Evolutionary conservation across 1,140 invertebrate species (phyloP).

Genomic region (Bilobella aurantiaca): DNA sequence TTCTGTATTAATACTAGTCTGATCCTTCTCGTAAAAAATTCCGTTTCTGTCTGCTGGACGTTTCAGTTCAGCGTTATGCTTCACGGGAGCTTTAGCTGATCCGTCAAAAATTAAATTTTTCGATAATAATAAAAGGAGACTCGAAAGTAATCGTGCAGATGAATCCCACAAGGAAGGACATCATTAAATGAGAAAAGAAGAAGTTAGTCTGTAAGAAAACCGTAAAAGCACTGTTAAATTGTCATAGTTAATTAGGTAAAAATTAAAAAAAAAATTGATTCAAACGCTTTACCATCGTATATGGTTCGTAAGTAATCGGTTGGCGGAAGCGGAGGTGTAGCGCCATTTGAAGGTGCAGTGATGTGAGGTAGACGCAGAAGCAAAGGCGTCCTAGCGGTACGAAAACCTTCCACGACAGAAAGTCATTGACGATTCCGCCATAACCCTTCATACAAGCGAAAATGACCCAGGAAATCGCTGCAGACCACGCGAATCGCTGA

Average conservation of each 20-base stretch:
- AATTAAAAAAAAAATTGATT: not conserved
- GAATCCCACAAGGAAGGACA: slow-evolving; percentile 5
- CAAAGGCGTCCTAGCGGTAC: slow-evolving; percentile 48
- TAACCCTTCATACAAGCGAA: slow-evolving; percentile 54
- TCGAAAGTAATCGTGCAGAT: slow-evolving; percentile 21
- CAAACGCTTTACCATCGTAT: not conserved
- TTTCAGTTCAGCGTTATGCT: not conserved
- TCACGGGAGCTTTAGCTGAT: not conserved
- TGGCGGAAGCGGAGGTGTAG: slow-evolving; percentile 9
- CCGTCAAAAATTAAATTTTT: slow-evolving; percentile 22
- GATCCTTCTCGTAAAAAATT: slow-evolving; percentile 7
- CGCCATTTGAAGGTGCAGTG: slow-evolving; percentile 36
- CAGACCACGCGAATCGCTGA: slow-evolving; percentile 49
- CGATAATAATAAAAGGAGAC: slow-evolving; percentile 20
- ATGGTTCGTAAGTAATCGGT: not conserved
- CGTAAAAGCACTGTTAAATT: not conserved
- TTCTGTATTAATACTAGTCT: slow-evolving; percentile 3
- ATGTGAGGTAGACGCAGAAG: slow-evolving; percentile 50
- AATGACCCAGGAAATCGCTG: slow-evolving; percentile 55
- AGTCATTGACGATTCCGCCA: slow-evolving; percentile 47
- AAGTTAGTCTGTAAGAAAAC: slow-evolving; percentile 10
- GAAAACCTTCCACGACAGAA: slow-evolving; percentile 48
- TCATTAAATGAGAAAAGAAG: slow-evolving; percentile 19
- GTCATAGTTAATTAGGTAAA: not conserved
- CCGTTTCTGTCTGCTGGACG: not conserved